Conservation (phyloP, 2,113 vertebrate species). For the Rhagologus leucostigma region DNA sequence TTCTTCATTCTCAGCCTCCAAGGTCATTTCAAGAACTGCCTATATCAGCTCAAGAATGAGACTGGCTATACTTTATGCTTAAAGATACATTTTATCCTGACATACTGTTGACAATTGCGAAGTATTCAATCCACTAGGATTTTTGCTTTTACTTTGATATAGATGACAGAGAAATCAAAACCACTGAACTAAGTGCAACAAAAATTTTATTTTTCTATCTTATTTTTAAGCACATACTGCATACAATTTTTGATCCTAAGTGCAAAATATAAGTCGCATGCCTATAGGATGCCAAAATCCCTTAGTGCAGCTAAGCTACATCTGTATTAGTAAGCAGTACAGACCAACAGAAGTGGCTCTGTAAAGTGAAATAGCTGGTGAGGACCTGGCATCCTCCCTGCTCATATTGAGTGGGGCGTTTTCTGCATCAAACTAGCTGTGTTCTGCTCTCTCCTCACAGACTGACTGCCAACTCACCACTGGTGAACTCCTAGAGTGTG, state of each 20-base stretch:
- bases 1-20: background rate
- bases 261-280: background rate
- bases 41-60: background rate
- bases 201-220: background rate
- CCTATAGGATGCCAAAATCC: background rate
- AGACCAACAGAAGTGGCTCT: background rate
- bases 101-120: background rate
- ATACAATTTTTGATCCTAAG: background rate
- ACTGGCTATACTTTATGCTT: background rate
- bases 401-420: fast-evolving
- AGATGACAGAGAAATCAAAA: background rate
- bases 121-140: background rate
- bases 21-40: constrained; percentile 2
- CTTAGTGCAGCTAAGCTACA: background rate
- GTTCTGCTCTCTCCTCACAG: background rate
- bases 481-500: background rate
- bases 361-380: background rate
- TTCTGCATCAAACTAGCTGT: background rate
- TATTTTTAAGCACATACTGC: background rate
- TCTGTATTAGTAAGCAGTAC: background rate
- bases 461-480: background rate
- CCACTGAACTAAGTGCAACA: background rate
- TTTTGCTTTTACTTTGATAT: background rate
- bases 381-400: background rate
- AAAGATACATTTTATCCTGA: background rate